Percentiles rank a stretch among this genome's conserved stretches.
phyloP scores from a whole-genome alignment of 2,888 invertebrate genomes.

The Amiota mariae region DNA sequence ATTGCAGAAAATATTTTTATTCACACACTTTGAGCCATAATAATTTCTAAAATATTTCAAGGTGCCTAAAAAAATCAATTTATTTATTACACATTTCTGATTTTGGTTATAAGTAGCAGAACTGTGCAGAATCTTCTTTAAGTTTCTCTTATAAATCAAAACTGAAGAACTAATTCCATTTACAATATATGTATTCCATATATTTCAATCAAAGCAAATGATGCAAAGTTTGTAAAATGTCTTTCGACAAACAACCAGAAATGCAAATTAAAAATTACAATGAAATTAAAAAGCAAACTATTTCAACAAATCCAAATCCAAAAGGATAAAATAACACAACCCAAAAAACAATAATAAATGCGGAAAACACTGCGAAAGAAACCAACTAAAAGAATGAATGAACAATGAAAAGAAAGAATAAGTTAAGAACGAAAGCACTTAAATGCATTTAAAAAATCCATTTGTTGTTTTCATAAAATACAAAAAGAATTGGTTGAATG shows the following conservation, averaged over 20 bases:
- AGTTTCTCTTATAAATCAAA: no score
- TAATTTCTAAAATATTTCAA: no score
- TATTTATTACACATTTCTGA: no score
- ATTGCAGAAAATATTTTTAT: no score
- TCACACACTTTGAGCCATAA: no score
- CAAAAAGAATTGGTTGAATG: background rate
- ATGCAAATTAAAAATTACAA: constrained; percentile 16
- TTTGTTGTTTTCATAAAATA: background rate
- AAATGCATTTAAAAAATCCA: constrained; percentile 21
- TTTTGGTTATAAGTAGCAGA: no score
- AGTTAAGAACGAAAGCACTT: constrained; percentile 15
- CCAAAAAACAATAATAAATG: constrained; percentile 10
- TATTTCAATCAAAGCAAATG: background rate
- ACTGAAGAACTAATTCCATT: no score
- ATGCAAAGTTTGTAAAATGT: background rate
- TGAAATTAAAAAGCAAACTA: constrained; percentile 11
- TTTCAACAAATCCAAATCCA: constrained; percentile 8
- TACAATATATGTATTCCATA: no score
- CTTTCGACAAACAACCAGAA: background rate
- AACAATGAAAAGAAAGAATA: background rate
- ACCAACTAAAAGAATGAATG: background rate
- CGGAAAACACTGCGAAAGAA: background rate
- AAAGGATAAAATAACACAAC: background rate
- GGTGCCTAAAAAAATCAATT: no score
- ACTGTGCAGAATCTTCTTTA: no score